Percentiles rank a stretch among this genome's conserved stretches.
Conservation (phyloP, 2,888 invertebrate species). For the Scaptodrosophila latifasciaeformis region DNA sequence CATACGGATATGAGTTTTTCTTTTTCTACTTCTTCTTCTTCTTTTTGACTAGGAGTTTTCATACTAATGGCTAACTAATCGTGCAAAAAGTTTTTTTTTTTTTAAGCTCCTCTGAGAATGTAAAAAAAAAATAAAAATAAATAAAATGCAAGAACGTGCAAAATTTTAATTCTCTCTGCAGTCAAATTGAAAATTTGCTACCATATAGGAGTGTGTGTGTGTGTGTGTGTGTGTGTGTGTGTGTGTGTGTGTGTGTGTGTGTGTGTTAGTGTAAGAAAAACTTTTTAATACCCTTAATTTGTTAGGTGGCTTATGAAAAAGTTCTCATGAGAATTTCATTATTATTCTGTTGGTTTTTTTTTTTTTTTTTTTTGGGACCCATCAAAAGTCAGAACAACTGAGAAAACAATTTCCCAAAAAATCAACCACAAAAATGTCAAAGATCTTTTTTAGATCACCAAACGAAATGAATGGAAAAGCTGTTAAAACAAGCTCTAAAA, state of each 20-base stretch:
- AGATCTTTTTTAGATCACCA: neutral
- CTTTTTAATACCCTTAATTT: conserved; percentile 69
- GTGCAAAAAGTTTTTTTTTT: conserved; percentile 53
- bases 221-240: conserved; percentile 5
- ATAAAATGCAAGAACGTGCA: conserved; percentile 36
- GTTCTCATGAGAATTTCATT: conserved; percentile 50
- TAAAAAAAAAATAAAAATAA: too few relatives aligned
- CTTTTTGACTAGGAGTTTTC: too few relatives aligned
- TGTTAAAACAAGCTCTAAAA: neutral
- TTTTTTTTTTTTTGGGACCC: conserved; percentile 4
- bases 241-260: conserved; percentile 15
- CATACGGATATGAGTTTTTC: too few relatives aligned
- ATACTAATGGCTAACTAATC: conserved; percentile 47
- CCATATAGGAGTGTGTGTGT: neutral
- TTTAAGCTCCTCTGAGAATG: conserved; percentile 44
- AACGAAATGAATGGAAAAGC: neutral
- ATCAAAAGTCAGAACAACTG: too few relatives aligned
- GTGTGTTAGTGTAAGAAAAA: conserved; percentile 29
- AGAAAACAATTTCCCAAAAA: conserved; percentile 36
- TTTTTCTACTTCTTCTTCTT: too few relatives aligned
- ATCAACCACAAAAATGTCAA: neutral
- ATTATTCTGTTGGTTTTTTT: too few relatives aligned
- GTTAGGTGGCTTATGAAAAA: conserved; percentile 55
- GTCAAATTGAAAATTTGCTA: conserved; percentile 54
- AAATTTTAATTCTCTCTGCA: conserved; percentile 16